These are phyloP conservation scores for Leuciscus idus DNA, from an alignment of 2,113 vertebrate species.

Conservation along the genomic window DNA sequence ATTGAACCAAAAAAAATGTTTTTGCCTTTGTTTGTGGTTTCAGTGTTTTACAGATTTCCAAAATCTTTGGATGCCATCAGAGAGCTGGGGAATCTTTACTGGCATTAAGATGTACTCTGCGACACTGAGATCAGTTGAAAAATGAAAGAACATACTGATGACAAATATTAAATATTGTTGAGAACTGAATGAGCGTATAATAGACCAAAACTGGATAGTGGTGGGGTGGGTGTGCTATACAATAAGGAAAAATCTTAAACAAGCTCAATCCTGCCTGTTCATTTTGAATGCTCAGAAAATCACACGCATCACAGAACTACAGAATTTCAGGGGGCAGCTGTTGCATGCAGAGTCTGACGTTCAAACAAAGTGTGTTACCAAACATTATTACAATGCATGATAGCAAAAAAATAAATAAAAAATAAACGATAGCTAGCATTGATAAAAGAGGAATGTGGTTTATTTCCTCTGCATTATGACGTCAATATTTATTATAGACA, in stretches of 20 bases:
- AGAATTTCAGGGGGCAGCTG: constrained; percentile 8
- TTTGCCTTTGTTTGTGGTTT: constrained; percentile 15
- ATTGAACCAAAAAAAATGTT: background rate
- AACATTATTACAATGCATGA: constrained; percentile 21
- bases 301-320: constrained; percentile 21
- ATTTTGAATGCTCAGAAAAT: constrained; percentile 26
- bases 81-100: background rate
- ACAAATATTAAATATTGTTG: background rate
- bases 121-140: background rate
- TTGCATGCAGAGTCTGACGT: constrained; percentile 24
- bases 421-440: background rate
- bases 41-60: background rate
- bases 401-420: background rate
- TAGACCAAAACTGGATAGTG: constrained; percentile 1
- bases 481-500: background rate
- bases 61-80: background rate
- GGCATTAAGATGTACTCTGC: background rate
- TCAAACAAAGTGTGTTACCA: constrained; percentile 25
- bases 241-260: constrained; percentile 30
- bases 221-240: constrained; percentile 25
- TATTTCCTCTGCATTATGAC: background rate
- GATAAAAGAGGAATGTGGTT: constrained; percentile 7
- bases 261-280: constrained; percentile 40
- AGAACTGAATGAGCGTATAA: background rate
- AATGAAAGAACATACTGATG: background rate